These are phyloP conservation scores for Cetoscarus ocellatus DNA, from an alignment of 2,797 vertebrate genomes.

Conservation along the genomic window DNA sequence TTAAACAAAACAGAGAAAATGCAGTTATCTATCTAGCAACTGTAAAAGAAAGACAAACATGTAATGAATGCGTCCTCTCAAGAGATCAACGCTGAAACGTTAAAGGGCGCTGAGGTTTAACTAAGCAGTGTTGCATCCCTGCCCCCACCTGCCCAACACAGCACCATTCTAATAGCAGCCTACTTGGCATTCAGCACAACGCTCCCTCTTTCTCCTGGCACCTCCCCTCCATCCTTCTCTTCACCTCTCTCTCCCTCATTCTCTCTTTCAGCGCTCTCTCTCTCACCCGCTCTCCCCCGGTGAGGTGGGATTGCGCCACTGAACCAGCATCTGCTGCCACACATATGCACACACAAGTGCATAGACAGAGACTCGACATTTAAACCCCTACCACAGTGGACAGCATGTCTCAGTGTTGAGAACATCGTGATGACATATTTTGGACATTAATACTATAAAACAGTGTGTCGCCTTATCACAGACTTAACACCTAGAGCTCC, in stretches of 20 bases:
- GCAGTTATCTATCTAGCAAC: background rate
- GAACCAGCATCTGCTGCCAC: constrained; percentile 70
- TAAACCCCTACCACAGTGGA: constrained; percentile 60
- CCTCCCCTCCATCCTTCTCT: constrained; percentile 31
- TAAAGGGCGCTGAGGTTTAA: constrained; percentile 37
- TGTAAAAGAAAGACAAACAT: constrained; percentile 1
- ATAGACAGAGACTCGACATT: constrained; percentile 40
- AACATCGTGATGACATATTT: constrained; percentile 55
- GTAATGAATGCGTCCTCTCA: background rate
- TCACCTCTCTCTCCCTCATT: constrained; percentile 37
- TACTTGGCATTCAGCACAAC: constrained; percentile 75
- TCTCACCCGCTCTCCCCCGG: constrained; percentile 61
- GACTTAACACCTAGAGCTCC: constrained; percentile 35
- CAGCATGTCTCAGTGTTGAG: constrained; percentile 48
- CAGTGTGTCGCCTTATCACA: constrained; percentile 36
- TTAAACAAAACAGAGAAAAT: background rate
- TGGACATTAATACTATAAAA: constrained; percentile 50
- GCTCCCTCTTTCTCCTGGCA: constrained; percentile 58
- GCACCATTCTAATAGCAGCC: constrained; percentile 60
- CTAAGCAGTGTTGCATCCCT: constrained; percentile 40
- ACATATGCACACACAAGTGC: constrained; percentile 19
- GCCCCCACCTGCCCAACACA: constrained; percentile 64
- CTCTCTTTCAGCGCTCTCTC: constrained; percentile 50
- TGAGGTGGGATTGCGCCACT: constrained; percentile 73
- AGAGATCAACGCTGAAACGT: constrained; percentile 25